phyloP scores from a whole-genome alignment of 2,797 vertebrate genomes.

The Chelidonichthys spinosus region DNA sequence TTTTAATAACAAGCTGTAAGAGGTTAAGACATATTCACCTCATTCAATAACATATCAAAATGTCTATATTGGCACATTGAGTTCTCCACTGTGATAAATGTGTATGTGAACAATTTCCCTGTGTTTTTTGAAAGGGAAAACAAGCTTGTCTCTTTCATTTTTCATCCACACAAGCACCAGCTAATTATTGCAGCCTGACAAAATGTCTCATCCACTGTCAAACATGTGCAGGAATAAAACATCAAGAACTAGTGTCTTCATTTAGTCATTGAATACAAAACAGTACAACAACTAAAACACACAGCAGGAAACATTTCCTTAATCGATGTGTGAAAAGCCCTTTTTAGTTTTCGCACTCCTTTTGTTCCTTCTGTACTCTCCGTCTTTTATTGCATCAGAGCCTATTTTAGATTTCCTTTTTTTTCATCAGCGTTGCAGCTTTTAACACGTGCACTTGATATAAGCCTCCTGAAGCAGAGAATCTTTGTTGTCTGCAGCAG shows the following conservation, averaged over 20 bases:
- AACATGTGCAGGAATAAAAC: constrained; percentile 1
- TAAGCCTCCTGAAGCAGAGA: constrained; percentile 16
- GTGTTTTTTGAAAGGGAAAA: background rate
- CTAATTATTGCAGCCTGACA: constrained; percentile 9
- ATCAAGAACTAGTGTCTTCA: background rate
- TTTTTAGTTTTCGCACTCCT: constrained; percentile 21
- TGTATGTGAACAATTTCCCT: background rate
- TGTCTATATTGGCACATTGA: too few species aligned
- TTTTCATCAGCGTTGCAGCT: constrained; percentile 9
- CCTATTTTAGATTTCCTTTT: background rate
- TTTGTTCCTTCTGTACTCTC: background rate
- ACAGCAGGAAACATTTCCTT: constrained; percentile 9
- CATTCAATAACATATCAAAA: background rate
- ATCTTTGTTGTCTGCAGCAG: constrained; percentile 8
- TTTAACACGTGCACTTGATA: constrained; percentile 18
- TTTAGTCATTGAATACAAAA: background rate
- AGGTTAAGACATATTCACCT: background rate
- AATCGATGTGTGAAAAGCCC: background rate
- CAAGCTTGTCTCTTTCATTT: background rate
- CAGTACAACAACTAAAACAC: constrained; percentile 13
- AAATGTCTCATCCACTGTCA: constrained; percentile 7
- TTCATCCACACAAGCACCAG: background rate
- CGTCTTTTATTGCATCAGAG: constrained; percentile 27
- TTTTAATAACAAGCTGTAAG: background rate
- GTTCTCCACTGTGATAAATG: background rate